phyloP scores from a whole-genome alignment of 2,888 invertebrate species.

The Drosophila tanythrix region DNA sequence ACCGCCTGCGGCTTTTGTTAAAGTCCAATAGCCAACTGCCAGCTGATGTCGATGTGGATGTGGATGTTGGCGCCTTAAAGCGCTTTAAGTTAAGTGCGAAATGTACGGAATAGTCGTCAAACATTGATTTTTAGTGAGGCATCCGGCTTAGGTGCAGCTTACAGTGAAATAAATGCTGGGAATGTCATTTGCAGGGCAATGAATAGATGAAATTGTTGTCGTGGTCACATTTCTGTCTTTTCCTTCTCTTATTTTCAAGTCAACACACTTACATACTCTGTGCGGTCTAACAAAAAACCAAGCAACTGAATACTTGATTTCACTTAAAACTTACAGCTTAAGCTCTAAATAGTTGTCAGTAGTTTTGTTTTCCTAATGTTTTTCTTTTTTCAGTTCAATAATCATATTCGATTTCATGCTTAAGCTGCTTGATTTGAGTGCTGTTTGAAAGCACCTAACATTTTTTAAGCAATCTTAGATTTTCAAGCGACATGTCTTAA shows the following conservation, averaged over 20 bases:
- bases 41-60: conserved; percentile 22
- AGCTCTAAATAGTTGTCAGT: conserved; percentile 1
- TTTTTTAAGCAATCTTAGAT: not conserved
- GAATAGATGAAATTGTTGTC: conserved; percentile 13
- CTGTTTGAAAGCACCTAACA: not conserved
- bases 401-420: not conserved
- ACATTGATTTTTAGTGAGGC: conserved; percentile 64
- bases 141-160: conserved; percentile 22
- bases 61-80: conserved; percentile 37
- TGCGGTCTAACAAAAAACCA: not conserved
- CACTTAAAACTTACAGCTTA: conserved; percentile 3
- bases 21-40: conserved; percentile 31
- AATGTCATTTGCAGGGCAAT: conserved; percentile 25
- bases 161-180: conserved; percentile 18
- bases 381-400: not conserved
- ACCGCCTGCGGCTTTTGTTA: conserved; percentile 49
- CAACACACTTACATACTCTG: not conserved
- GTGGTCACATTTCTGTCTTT: not conserved
- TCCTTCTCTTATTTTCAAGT: not conserved
- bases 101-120: conserved; percentile 37
- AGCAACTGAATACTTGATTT: conserved; percentile 2
- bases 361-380: not conserved
- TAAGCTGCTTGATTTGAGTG: not conserved
- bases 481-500: not conserved
- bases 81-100: conserved; percentile 65